Evolutionary conservation across 1,140 invertebrate genomes (phyloP).

Genomic region (Pseudomyrmex cubaensis): DNA sequence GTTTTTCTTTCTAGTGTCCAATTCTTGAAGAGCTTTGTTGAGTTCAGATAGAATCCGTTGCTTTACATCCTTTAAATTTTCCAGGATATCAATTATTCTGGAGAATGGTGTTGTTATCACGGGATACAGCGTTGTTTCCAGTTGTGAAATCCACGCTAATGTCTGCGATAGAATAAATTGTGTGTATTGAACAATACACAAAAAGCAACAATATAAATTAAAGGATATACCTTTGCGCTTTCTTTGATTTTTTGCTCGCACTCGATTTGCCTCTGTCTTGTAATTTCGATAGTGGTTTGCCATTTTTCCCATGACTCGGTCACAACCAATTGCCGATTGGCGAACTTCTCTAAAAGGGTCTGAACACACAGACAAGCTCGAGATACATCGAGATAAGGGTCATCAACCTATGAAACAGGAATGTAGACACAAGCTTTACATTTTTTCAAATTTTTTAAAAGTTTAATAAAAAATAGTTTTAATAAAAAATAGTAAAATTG

Average conservation of each 20-base stretch:
- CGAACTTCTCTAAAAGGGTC: conserved; percentile 89
- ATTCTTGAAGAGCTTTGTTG: conserved; percentile 89
- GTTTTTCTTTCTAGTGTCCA: conserved; percentile 89
- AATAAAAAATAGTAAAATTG: not conserved
- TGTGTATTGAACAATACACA: not conserved
- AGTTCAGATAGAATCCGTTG: conserved; percentile 87
- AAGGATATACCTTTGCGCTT: conserved; percentile 88
- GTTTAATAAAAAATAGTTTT: not conserved
- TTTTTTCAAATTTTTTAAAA: not conserved
- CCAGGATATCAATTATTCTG: conserved; percentile 86
- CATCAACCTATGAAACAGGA: conserved; percentile 87
- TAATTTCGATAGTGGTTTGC: conserved; percentile 88
- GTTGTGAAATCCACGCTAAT: conserved; percentile 90
- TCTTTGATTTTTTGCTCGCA: conserved; percentile 91
- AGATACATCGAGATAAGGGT: conserved; percentile 91
- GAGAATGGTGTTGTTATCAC: conserved; percentile 89
- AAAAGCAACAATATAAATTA: not conserved
- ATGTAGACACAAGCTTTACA: not conserved
- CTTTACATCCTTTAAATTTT: conserved; percentile 88
- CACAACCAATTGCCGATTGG: conserved; percentile 88
- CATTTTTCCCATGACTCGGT: conserved; percentile 90
- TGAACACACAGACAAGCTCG: conserved; percentile 89
- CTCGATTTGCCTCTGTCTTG: conserved; percentile 88
- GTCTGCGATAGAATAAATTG: conserved; percentile 79
- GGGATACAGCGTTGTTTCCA: conserved; percentile 91